Percentiles rank a stretch among this genome's conserved stretches.
Conservation (phyloP, 1,140 invertebrate species). For the Formica selysi region DNA sequence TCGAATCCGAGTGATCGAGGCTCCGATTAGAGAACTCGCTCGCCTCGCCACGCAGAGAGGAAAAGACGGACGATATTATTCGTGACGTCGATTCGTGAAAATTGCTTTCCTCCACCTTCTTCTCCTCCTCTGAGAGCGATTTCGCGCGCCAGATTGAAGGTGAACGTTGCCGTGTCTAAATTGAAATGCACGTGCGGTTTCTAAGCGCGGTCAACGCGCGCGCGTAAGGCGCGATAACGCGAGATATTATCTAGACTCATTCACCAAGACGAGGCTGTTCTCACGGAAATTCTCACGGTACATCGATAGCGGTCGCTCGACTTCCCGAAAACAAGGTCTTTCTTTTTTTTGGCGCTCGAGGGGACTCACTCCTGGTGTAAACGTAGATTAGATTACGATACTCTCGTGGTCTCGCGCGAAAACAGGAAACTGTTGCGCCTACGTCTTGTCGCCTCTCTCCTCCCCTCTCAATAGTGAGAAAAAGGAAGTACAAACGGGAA, state of each 20-base stretch:
- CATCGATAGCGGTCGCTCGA: conserved; percentile 28
- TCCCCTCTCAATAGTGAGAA: conserved; percentile 8
- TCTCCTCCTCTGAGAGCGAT: neutral
- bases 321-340: conserved; percentile 69
- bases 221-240: neutral
- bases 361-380: conserved; percentile 59
- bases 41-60: neutral
- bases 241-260: conserved; percentile 25
- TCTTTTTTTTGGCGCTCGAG: conserved; percentile 18
- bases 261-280: conserved; percentile 34
- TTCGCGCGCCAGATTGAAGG: neutral
- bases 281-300: conserved; percentile 56
- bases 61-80: conserved; percentile 41
- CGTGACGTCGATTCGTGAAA: conserved; percentile 43
- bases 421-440: conserved; percentile 72
- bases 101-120: conserved; percentile 13
- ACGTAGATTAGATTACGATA: conserved; percentile 76
- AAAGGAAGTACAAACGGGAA: conserved; percentile 54
- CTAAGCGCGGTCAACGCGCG: neutral
- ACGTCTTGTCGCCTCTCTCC: conserved; percentile 4
- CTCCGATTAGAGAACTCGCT: conserved; percentile 68
- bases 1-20: conserved; percentile 62
- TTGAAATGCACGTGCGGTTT: conserved; percentile 1
- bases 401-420: conserved; percentile 34
- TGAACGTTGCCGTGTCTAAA: neutral